Evolutionary conservation across 2,113 vertebrate genomes (phyloP), one percentile per base, ranked within the genome.

Genomic region (Diphyllodes magnificus): DNA sequence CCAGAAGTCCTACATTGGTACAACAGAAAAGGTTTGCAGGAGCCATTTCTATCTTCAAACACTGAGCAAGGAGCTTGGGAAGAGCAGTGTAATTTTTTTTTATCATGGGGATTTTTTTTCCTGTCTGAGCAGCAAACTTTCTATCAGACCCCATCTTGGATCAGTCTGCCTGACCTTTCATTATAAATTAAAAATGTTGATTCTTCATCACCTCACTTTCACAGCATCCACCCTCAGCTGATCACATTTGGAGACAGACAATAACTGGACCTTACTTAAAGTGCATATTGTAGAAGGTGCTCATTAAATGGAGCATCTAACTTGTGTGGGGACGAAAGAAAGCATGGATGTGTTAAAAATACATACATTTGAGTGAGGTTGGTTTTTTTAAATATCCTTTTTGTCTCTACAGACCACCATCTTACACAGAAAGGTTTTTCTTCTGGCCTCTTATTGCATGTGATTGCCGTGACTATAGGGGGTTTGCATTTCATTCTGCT

Each of bases 401-500:
- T 56, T 68, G 37, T 60, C 72, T 88, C 91, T 71, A 28, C 51
- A 64, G 76, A 78, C 42, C 31, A 27, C n/a, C 2, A 4, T 49
- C 20, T 81, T 40, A 31, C 13, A 63, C 11, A 72, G 68, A 78
- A 63, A 8, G 56, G 23, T 19, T 82, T 90, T 90, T 71, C 72
- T 78, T 75, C 60, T 19, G 40, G 64, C 57, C 61, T 78, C 65
- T 83, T 63, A 91, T 76, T 37, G 60, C 47, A 2, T 21, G 47
- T 5, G 47, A 91, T 73, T 94, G 92, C 71, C 61, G 2, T 6
- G 51, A 45, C 90, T 79, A 23, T 88, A 19, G 31, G 33, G 47
- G 68, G 42, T 78, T 93, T 90, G 68, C 68, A 84, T 94, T 88
- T 92, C 86, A 47, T 88, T 93, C 69, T 88, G 90, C 75, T 76